Percentiles rank a stretch among this genome's conserved stretches.
Evolutionary conservation across 2,888 invertebrate genomes (phyloP).

Genomic region (Criorhina ranunculi): DNA sequence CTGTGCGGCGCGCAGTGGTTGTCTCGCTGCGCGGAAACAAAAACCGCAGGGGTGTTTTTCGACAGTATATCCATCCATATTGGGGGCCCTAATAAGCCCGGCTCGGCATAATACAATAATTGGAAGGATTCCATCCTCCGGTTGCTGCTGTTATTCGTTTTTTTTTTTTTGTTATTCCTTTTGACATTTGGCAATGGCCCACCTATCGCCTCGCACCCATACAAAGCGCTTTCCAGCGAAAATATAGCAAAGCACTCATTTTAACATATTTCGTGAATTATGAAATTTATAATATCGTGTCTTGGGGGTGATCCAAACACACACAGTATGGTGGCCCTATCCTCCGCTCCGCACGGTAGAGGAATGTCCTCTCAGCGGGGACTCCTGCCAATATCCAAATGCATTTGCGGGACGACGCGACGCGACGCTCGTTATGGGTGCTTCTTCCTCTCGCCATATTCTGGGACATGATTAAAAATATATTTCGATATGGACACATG

Average conservation of each 20-base stretch:
- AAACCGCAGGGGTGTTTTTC: slow-evolving; percentile 77
- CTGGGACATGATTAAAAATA: slow-evolving; percentile 75
- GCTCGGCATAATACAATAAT: slow-evolving; percentile 71
- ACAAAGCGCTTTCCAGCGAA: slow-evolving; percentile 75
- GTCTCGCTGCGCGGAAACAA: slow-evolving; percentile 77
- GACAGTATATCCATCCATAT: slow-evolving; percentile 74
- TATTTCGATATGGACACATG: slow-evolving; percentile 65
- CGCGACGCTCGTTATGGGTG: slow-evolving; percentile 71
- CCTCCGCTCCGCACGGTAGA: slow-evolving; percentile 62
- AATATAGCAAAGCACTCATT: slow-evolving; percentile 76
- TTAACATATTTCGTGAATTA: slow-evolving; percentile 77
- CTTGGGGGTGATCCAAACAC: slow-evolving; percentile 77
- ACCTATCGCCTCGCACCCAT: slow-evolving; percentile 76
- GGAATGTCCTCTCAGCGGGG: slow-evolving; percentile 75
- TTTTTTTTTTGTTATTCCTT: slow-evolving; percentile 70
- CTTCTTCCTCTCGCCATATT: slow-evolving; percentile 51
- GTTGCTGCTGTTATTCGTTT: slow-evolving; percentile 19
- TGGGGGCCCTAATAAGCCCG: slow-evolving; percentile 71
- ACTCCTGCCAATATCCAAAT: slow-evolving; percentile 74
- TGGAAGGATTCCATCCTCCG: slow-evolving; percentile 65
- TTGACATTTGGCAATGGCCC: slow-evolving; percentile 76
- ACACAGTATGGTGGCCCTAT: slow-evolving; percentile 74
- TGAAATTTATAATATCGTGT: slow-evolving; percentile 77
- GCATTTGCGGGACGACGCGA: slow-evolving; percentile 66
- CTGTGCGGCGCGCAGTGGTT: slow-evolving; percentile 76